These are phyloP conservation scores for Philaethria dido DNA, from an alignment of 2,888 invertebrate species.

Conservation along the genomic window DNA sequence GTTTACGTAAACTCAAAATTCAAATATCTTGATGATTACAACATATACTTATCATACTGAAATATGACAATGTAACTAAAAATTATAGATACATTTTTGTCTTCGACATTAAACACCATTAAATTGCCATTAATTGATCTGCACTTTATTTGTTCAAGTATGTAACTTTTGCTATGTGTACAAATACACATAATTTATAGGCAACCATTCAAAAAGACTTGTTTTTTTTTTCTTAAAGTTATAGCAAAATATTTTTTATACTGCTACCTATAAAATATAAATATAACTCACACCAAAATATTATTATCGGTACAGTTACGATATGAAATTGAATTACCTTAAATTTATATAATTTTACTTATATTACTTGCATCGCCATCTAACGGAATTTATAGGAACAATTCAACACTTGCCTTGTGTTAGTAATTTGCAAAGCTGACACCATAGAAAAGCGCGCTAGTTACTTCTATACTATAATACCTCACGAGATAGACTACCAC, in stretches of 20 bases:
- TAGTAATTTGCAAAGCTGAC: slow-evolving; percentile 34
- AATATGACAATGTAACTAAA: not conserved
- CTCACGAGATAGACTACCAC: not conserved
- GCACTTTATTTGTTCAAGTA: not conserved
- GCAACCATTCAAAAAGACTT: not conserved
- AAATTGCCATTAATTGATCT: not conserved
- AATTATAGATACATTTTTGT: not conserved
- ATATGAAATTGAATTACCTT: not conserved
- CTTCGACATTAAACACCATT: not conserved
- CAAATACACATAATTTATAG: no score
- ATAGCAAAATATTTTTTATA: not conserved
- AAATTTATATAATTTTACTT: not conserved
- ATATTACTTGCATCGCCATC: slow-evolving; percentile 31
- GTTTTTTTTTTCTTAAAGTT: not conserved
- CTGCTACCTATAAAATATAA: not conserved
- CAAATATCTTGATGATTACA: slow-evolving; percentile 14
- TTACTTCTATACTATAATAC: slow-evolving; percentile 13
- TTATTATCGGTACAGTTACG: not conserved
- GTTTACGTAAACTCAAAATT: slow-evolving; percentile 24
- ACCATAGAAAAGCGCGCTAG: slow-evolving; percentile 23
- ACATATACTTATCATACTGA: not conserved
- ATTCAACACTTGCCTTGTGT: not conserved
- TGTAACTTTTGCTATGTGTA: no score
- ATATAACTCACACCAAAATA: not conserved
- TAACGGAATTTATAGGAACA: slow-evolving; percentile 25